These are phyloP conservation scores for Halictus quadricinctus DNA, from an alignment of 2,888 invertebrate genomes.

Conservation along the genomic window DNA sequence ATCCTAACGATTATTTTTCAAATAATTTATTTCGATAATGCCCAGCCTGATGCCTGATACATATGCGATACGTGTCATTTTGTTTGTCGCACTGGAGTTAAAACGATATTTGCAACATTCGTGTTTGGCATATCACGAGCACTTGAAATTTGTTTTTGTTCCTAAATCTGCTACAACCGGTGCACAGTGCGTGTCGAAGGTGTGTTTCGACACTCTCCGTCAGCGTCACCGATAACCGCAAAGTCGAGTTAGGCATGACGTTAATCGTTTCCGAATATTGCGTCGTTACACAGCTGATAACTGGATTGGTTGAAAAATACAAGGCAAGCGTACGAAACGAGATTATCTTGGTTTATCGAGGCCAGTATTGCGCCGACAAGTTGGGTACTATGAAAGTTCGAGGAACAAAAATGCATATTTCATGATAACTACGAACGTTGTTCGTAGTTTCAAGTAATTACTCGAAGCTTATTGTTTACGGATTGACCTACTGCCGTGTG, in stretches of 20 bases:
- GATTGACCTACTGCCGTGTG: background rate
- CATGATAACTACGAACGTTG: background rate
- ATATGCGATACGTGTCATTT: too few relatives aligned
- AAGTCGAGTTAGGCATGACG: background rate
- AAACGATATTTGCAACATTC: too few relatives aligned
- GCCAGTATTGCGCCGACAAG: background rate
- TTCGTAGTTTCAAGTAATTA: too few relatives aligned
- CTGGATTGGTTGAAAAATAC: conserved; percentile 14
- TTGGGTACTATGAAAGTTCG: background rate
- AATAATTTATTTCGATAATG: too few relatives aligned
- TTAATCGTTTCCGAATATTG: conserved; percentile 24
- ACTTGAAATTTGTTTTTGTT: too few relatives aligned
- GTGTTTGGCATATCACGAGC: too few relatives aligned
- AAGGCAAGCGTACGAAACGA: background rate
- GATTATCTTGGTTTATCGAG: conserved; percentile 27
- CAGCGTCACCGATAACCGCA: background rate
- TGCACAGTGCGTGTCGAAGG: background rate
- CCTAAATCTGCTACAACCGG: too few relatives aligned
- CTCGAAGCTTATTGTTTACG: background rate
- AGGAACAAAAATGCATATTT: background rate
- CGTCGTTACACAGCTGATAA: conserved; percentile 13
- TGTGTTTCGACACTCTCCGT: background rate
- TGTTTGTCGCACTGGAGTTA: too few relatives aligned
- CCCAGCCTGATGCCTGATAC: too few relatives aligned
- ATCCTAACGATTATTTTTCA: too few relatives aligned